These are phyloP conservation scores for Bombycilla garrulus DNA, from an alignment of 2,113 vertebrate species.

Conservation along the genomic window DNA sequence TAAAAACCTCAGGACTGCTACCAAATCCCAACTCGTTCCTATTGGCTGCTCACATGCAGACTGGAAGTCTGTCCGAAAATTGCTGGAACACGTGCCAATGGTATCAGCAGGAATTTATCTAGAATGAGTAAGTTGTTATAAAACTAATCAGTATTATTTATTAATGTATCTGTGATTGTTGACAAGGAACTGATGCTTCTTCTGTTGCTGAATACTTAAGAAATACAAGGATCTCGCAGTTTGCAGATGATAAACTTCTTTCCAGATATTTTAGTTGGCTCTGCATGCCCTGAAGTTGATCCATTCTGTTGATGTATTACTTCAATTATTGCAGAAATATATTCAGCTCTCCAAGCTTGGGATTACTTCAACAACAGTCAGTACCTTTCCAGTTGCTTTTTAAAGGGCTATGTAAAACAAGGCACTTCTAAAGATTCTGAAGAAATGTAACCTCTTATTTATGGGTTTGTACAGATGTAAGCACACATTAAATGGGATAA, in stretches of 20 bases:
- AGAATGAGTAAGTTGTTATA: neutral
- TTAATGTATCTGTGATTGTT: neutral
- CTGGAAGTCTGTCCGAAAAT: neutral
- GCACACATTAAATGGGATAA: neutral
- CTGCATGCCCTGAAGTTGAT: neutral
- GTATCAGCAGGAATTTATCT: neutral
- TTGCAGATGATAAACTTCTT: neutral
- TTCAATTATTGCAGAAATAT: neutral
- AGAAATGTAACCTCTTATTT: neutral
- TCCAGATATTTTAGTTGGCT: neutral
- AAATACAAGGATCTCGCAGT: neutral
- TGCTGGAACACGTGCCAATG: neutral
- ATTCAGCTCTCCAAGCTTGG: neutral
- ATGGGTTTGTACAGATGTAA: neutral
- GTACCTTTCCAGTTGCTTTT: neutral
- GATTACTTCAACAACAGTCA: neutral
- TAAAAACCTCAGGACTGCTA: constrained; percentile 13
- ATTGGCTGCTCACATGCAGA: neutral
- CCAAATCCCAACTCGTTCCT: neutral
- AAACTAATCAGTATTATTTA: neutral
- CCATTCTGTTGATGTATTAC: neutral
- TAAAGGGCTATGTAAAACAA: neutral
- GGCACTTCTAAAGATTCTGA: neutral
- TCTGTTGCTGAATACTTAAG: neutral
- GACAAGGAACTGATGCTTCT: neutral